Evolutionary conservation across 2,113 vertebrate genomes (phyloP).

Genomic region (Semnornis frantzii): DNA sequence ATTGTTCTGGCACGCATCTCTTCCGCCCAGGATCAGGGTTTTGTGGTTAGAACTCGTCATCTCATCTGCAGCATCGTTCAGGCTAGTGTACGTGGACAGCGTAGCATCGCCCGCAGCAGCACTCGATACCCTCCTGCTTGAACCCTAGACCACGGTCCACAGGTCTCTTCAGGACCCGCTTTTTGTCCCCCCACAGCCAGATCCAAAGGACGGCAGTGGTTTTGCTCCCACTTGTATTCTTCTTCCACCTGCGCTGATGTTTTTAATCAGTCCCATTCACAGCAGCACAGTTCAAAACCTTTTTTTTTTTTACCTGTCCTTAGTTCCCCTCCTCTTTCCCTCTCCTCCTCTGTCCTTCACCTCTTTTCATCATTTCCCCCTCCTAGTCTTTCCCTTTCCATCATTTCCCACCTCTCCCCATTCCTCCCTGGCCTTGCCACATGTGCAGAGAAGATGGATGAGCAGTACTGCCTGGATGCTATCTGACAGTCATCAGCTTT

Average conservation of each 20-base stretch:
- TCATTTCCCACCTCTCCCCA: neutral
- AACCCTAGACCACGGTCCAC: rapidly evolving
- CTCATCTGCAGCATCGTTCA: neutral
- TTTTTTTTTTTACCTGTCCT: neutral
- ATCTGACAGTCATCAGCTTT: neutral
- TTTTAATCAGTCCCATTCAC: neutral
- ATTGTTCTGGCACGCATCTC: neutral
- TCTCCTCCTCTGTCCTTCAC: neutral
- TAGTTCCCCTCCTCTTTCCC: neutral
- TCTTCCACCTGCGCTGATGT: neutral
- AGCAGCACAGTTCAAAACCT: neutral
- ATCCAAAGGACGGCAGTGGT: rapidly evolving
- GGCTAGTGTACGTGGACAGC: rapidly evolving
- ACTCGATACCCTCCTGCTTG: rapidly evolving
- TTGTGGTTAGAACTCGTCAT: rapidly evolving
- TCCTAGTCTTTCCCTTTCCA: neutral
- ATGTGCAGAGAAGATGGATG: rapidly evolving
- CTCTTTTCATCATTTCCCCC: neutral
- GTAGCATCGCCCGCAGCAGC: neutral
- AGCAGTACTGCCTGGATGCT: rapidly evolving
- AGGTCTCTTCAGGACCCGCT: neutral
- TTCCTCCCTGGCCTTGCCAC: neutral
- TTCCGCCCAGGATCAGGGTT: neutral
- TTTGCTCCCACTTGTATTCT: neutral
- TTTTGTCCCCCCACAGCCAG: neutral